Evolutionary conservation across 2,113 vertebrate species (phyloP).

Genomic region (Sialia sialis): DNA sequence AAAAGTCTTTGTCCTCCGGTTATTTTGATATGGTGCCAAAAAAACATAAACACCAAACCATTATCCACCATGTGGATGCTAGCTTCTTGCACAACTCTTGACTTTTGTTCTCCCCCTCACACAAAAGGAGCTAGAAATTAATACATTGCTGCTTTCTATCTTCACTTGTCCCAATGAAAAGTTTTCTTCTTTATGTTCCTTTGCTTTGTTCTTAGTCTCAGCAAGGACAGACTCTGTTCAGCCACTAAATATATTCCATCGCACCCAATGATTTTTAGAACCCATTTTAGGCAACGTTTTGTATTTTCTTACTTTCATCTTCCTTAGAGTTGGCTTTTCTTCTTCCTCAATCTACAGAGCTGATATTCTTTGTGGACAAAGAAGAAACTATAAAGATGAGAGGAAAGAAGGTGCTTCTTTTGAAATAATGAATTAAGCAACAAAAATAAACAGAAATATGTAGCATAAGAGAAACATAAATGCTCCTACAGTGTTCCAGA

Average conservation of each 20-base stretch:
- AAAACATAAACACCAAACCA: background rate
- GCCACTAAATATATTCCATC: background rate
- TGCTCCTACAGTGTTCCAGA: background rate
- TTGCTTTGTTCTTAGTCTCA: background rate
- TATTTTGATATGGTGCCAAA: background rate
- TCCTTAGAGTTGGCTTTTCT: background rate
- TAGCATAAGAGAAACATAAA: background rate
- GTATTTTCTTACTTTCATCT: background rate
- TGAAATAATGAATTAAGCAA: background rate
- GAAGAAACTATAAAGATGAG: background rate
- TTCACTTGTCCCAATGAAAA: background rate
- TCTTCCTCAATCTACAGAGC: background rate
- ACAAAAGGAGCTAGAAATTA: background rate
- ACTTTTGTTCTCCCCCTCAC: background rate
- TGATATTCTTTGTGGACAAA: background rate
- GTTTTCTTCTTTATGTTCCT: background rate
- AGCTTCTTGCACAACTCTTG: background rate
- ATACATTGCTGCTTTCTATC: background rate
- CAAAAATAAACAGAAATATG: background rate
- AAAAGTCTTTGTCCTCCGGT: background rate
- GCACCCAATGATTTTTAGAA: background rate
- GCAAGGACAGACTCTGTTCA: background rate
- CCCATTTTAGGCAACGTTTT: background rate
- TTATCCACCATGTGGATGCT: background rate
- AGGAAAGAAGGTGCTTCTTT: background rate